A percentile compares a stretch with the other conserved stretches of the same genome.
phyloP scores from a whole-genome alignment of 2,113 vertebrate species.

The Oncorhynchus nerka region DNA sequence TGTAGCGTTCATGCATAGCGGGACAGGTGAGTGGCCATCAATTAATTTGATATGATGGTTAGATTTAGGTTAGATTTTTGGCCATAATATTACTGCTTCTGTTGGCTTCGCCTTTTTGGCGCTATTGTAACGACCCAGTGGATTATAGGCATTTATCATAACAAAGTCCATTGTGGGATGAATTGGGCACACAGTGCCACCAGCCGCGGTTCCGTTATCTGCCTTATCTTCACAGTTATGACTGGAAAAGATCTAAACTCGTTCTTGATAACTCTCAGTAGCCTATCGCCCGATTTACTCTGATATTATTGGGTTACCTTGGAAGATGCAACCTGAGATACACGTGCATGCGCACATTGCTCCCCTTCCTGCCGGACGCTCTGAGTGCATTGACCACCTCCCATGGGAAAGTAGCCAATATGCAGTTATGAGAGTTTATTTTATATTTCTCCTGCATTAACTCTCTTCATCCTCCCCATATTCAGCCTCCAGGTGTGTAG shows the following conservation, averaged over 20 bases:
- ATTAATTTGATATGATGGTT: not conserved
- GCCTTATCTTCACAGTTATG: not conserved
- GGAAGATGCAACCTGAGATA: slow-evolving; percentile 43
- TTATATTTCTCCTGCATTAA: not conserved
- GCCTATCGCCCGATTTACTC: not conserved
- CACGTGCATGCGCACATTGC: not conserved
- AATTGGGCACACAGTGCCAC: not conserved
- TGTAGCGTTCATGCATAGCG: slow-evolving; percentile 34
- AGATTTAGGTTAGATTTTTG: not conserved
- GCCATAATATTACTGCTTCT: not conserved
- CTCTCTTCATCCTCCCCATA: slow-evolving; percentile 18
- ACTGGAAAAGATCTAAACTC: not conserved
- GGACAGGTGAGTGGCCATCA: slow-evolving; percentile 59
- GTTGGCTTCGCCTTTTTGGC: not conserved
- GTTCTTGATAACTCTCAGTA: slow-evolving; percentile 10
- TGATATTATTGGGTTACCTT: slow-evolving; percentile 9
- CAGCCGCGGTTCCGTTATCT: not conserved
- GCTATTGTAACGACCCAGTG: not conserved
- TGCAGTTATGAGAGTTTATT: no score
- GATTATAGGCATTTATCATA: no score
- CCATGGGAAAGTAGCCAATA: not conserved
- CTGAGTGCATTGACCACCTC: not conserved
- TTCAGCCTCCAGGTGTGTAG: slow-evolving; percentile 75
- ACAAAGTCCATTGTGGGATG: no score
- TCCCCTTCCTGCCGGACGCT: no score